Evolutionary conservation across 2,888 invertebrate genomes (phyloP), one percentile per base, ranked within the genome.

Genomic region (Axea sp.): DNA sequence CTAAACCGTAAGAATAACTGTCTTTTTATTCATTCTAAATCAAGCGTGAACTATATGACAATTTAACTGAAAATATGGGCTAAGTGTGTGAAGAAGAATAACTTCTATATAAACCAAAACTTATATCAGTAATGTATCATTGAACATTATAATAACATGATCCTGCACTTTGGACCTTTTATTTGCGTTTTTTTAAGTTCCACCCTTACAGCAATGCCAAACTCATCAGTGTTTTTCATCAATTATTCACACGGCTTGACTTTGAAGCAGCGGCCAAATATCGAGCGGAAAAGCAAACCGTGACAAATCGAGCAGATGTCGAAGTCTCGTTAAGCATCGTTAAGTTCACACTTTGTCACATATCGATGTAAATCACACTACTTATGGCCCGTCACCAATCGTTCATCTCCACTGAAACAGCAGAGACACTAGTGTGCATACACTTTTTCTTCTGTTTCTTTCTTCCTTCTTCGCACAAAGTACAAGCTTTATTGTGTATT

Each of bases 221-320:
- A 84, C 80, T 86, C 86, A 84, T 86, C 85, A 86, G 84, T 78
- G 80, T 77, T 77, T 86, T 86, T 86, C 84, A 85, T 75, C 83
- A 83, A 86, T 86, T 86, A 85, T 86, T 82, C 84, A 86, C 85
- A 85, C 80, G 72, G 75, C 28, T 57, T 73, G 80, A 80, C 73
- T 79, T 77, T 79, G 74, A 78, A 80, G 80, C 76, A 78, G 76
- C 73, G 75, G 73, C 75, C 77, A 77, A 76, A 78, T 76, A 78
- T 80, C 76, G 78, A 43, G 39, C 75, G 81, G 80, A 79, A 80
- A 78, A 81, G 64, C 77, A 76, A 53, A 45, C 82, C 83, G 82
- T 79, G 80, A 83, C 86, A 76, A 85, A 86, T 84, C 80, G 81
- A 73, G 77, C 86, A 86, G 86, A 85, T 86, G 86, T 84, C 82